A percentile compares a stretch with the other conserved stretches of the same genome.
These are phyloP conservation scores for Argyrosomus japonicus DNA, from an alignment of 2,113 vertebrate genomes.

Conservation along the genomic window DNA sequence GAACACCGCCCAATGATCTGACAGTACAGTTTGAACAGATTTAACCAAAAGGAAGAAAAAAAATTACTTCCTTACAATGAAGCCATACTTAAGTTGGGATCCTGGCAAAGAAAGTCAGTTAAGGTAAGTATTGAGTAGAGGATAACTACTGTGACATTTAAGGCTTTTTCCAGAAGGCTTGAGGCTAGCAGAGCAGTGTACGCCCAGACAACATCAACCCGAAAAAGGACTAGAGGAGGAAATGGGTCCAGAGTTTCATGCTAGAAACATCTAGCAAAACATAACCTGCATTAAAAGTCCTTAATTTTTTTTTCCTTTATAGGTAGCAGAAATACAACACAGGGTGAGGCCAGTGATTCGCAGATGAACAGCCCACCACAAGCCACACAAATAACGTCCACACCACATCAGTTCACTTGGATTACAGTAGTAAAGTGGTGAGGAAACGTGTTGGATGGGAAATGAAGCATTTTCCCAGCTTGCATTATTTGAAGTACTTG, in stretches of 20 bases:
- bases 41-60: constrained; percentile 36
- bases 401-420: constrained; percentile 83
- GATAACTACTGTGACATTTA: constrained; percentile 81
- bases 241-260: constrained; percentile 18
- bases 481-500: constrained; percentile 78
- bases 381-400: constrained; percentile 81
- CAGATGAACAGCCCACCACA: constrained; percentile 46
- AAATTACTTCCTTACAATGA: constrained; percentile 55
- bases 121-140: constrained; percentile 25
- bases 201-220: constrained; percentile 64
- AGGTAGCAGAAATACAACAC: constrained; percentile 55
- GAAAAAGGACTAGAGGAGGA: constrained; percentile 5
- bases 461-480: constrained; percentile 60
- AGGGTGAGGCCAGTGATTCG: constrained; percentile 48
- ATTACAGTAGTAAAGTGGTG: constrained; percentile 92
- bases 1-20: constrained; percentile 20
- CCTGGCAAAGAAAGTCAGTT: constrained; percentile 81
- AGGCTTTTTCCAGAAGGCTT: constrained; percentile 89
- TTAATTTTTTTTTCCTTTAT: constrained; percentile 5
- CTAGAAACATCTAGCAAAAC: constrained; percentile 40
- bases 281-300: constrained; percentile 36
- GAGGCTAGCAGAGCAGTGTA: constrained; percentile 78
- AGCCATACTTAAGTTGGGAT: constrained; percentile 80
- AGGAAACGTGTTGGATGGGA: constrained; percentile 85
- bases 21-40: constrained; percentile 46